Evolutionary conservation across 2,888 invertebrate genomes (phyloP), one percentile per base, ranked within the genome.

Genomic region (Galerucella nymphaeae): DNA sequence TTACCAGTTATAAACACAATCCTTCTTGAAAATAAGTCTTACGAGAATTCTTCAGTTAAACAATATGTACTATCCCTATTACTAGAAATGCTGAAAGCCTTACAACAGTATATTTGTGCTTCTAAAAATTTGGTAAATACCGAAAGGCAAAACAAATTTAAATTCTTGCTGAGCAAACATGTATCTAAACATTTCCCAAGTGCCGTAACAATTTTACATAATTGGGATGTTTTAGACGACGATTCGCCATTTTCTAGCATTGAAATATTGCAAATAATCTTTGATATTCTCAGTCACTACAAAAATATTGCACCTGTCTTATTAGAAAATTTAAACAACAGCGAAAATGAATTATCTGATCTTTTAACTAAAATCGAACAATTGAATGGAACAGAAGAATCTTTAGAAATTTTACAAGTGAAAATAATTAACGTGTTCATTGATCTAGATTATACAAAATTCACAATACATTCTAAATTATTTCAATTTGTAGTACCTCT

Each of bases 251-350:
- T 30, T 38, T 68, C 62, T 11, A 38, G 66, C 30, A 59, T 83
- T 18, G 72, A 82, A 30, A 76, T 81, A 76, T 78, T 85, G 48
- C 77, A 81, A 59, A 85, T 86, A 71, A 85, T 91, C 30, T 83
- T 92, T 59, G 88, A 90, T 30, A 87, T 91, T 80, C 88, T 92
- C 84, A 84, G 90, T 69, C 84, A 87, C 69, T 90, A 89, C 72
- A 84, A 89, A 53, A 87, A 86, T 64, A 82, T 89, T 68, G 89
- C 89, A 71, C 88, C 91, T 67, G 87, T 89, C 78, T 84, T 90
- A 59, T 83, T 91, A 45, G 87, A 88, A 53, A 76, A 75, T 71
- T 68, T 84, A 6, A 70, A 65, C 50, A 65, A 70, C 11, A 73
- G 30, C 23, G 73, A 75, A 23, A 69, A 81, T 3, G 77, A 80